Evolutionary conservation across 2,113 vertebrate species (phyloP).

Genomic region (Hymenochirus boettgeri): DNA sequence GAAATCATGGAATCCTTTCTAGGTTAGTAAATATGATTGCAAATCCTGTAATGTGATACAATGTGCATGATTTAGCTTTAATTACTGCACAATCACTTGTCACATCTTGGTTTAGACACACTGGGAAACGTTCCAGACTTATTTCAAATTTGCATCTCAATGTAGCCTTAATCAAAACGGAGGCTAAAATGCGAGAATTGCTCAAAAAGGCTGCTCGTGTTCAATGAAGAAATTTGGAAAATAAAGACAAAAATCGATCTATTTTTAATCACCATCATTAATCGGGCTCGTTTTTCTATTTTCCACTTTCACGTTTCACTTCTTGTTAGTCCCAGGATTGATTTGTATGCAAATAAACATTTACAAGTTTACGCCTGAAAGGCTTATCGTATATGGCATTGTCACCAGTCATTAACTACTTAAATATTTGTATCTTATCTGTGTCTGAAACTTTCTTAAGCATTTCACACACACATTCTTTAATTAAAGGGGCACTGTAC

Average conservation of each 20-base stretch:
- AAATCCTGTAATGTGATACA: no score
- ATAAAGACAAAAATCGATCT: neutral
- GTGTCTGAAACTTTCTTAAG: no score
- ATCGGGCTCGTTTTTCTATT: constrained; percentile 1
- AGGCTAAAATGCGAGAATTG: neutral
- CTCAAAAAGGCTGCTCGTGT: neutral
- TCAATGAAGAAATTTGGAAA: constrained; percentile 2
- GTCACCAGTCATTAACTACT: no score
- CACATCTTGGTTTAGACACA: no score
- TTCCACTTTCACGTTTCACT: neutral
- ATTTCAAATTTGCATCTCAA: neutral
- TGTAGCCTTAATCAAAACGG: neutral
- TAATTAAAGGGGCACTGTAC: no score
- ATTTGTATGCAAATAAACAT: constrained; percentile 23
- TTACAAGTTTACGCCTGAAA: constrained; percentile 1
- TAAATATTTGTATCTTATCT: no score
- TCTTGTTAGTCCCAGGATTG: constrained; percentile 16
- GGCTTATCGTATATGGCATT: neutral
- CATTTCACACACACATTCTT: no score
- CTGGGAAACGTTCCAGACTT: neutral
- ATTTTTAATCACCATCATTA: constrained; percentile 15
- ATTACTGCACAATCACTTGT: no score
- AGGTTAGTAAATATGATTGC: no score
- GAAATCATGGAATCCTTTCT: no score
- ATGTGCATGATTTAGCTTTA: no score